Evolutionary conservation across 2,113 vertebrate genomes (phyloP).

Genomic region (Aegithalos caudatus): DNA sequence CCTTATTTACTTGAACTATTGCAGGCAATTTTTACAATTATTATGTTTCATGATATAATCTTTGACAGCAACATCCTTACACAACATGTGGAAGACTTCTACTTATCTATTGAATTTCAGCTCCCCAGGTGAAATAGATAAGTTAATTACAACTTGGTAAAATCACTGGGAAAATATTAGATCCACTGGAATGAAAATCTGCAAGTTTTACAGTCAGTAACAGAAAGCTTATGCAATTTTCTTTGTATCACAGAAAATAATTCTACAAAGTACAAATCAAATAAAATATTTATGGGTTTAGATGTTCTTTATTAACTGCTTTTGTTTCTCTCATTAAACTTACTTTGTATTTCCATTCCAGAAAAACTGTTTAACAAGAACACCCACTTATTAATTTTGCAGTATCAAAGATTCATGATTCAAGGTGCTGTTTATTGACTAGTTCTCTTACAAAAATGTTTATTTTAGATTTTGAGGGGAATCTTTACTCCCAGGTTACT

Average conservation of each 20-base stretch:
- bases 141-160: neutral
- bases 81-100: neutral
- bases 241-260: neutral
- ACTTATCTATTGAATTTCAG: neutral
- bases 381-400: neutral
- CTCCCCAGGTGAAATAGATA: neutral
- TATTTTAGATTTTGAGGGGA: neutral
- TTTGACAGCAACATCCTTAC: neutral
- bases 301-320: neutral
- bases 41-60: neutral
- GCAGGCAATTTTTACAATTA: neutral
- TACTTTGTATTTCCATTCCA: neutral
- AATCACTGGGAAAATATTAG: neutral
- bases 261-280: neutral
- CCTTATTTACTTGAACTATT: neutral
- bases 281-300: neutral
- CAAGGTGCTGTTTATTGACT: neutral
- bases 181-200: neutral
- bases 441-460: neutral
- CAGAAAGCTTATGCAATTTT: neutral
- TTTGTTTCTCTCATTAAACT: neutral
- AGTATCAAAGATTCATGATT: neutral
- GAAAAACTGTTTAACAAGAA: neutral
- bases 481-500: neutral
- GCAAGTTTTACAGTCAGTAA: neutral